A percentile compares a stretch with the other conserved stretches of the same genome.
Evolutionary conservation across 2,888 invertebrate genomes (phyloP).

Genomic region (Hydrotaea diabolus): DNA sequence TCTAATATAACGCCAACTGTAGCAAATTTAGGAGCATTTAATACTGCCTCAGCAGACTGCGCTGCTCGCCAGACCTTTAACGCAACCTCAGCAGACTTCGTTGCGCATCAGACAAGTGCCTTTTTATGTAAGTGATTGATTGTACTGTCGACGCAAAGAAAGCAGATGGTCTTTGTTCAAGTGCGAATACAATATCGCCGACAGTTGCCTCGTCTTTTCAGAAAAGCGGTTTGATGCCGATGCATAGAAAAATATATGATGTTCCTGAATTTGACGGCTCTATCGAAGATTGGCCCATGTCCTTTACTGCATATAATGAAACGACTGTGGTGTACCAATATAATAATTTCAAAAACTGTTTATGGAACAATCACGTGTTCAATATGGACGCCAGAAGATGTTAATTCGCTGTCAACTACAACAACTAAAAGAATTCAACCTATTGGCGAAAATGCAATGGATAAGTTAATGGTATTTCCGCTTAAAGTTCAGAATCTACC

Average conservation of each 20-base stretch:
- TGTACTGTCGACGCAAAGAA: too few species aligned
- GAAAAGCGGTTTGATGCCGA: too few species aligned
- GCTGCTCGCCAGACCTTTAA: slow-evolving; percentile 14
- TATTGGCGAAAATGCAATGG: neutral
- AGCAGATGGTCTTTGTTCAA: too few species aligned
- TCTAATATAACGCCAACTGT: too few species aligned
- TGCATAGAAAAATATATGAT: slow-evolving; percentile 23
- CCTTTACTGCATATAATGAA: slow-evolving; percentile 25
- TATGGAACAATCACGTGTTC: slow-evolving; percentile 29
- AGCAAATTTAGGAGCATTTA: too few species aligned
- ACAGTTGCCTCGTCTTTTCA: too few species aligned
- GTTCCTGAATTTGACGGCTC: slow-evolving; percentile 27
- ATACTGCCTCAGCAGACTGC: too few species aligned
- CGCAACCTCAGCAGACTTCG: too few species aligned
- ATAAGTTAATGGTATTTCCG: neutral
- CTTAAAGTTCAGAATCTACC: neutral
- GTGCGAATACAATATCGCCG: too few species aligned
- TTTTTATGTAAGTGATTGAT: too few species aligned
- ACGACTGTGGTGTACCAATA: slow-evolving; percentile 41
- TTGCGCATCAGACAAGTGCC: too few species aligned
- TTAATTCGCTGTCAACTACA: neutral
- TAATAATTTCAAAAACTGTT: slow-evolving; percentile 49
- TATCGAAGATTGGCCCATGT: slow-evolving; percentile 56
- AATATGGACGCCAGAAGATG: neutral
- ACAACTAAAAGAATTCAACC: neutral